Base-by-base conservation (phyloP, 92 coral and sea anemone species). In the Scolanthus callimorphus region DNA sequence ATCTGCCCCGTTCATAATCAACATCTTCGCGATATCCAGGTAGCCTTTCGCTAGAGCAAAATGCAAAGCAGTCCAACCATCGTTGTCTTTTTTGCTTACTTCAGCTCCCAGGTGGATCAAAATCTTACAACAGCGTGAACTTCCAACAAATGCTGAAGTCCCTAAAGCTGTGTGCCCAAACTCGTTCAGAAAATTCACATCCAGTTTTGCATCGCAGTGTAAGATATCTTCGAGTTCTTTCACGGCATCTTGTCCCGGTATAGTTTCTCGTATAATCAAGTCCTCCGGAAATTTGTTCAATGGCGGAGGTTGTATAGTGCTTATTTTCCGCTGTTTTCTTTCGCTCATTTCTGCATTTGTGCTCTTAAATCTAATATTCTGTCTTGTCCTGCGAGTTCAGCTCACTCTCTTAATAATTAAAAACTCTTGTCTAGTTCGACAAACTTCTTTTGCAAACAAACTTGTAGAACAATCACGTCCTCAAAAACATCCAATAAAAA, bases 51-150 rank as follows among this genome's bases (percentile, higher is more conserved):
- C 94, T 65, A 90, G 65, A 27, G 97, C 94, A 49, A 81, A 90
- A 34, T 90, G 97, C 79, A 85, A 60, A 1, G 97, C 92, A 0
- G 97, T 85, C 97, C 97, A 90, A 4, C 95, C 97, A 46, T 90
- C 97, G 9, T 73, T 64, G 59, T 85, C 97, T 23, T 70, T 55
- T 50, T 78, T 76, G 0, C 46, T 29, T 6, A 78, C 90, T 27
- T 84, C 90, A 15, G 90, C 91, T 25, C 86, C 86, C 2, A 79
- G 80, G 9, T 85, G 67, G 38, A 85, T 63, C 1, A 85, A 73
- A 58, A 74, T 53, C 51, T 60, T 57, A 59, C 91, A 79, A 56
- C 85, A 90, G 29, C 63, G 76, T 28, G 81, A 50, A 50, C 94
- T 90, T 0, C 89, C 97, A 1, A 85, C 74, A 60, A 85, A 90